Base-by-base conservation (phyloP, 2,797 vertebrate genomes). In the Hirundo rustica region DNA sequence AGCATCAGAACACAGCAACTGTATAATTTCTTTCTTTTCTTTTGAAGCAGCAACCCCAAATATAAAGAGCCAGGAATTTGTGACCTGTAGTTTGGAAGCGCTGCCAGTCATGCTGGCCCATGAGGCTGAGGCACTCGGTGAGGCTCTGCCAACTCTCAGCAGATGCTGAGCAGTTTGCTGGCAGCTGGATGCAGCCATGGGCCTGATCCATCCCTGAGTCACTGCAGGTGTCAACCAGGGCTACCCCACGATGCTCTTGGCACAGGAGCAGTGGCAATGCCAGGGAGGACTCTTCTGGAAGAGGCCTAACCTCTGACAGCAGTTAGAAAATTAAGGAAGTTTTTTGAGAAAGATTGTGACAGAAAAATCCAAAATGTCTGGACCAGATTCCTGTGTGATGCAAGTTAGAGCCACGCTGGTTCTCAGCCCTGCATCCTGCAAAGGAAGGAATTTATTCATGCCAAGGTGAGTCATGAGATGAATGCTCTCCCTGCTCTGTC, bases 1-100 rank as follows among this genome's bases (percentile, higher is more conserved):
- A 64, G n/a, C 1, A 0, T n/a, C 45, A 65, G 71, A 87, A 86
- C 42, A n/a, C 1, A 2, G 40, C 0, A 2, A 36, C 23, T n/a
- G 23, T 14, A 66, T 32, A 2, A 1, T 40, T 25, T 62, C 47
- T 21, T 62, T 21, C 38, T 45, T 38, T 32, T 11, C 54, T 62
- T 89, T 55, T 62, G 44, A 61, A 92, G 75, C 22, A 67, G 34
- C 19, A 78, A 10, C 8, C 47, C 88, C 42, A 42, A 53, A 54
- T 21, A 53, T 0, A 42, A 17, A 51, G 38, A 76, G 65, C 21
- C 34, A 26, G 55, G 58, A 91, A 76, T 51, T 60, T 5, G 7
- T 34, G 36, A 53, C 23, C 74, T 68, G 58, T 23, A 72, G 30
- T 81, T 77, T 78, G 72, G 65, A 93, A 58, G 38, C 20, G 21